Conservation (phyloP, 2,888 invertebrate genomes). For the Mythimna loreyi region DNA sequence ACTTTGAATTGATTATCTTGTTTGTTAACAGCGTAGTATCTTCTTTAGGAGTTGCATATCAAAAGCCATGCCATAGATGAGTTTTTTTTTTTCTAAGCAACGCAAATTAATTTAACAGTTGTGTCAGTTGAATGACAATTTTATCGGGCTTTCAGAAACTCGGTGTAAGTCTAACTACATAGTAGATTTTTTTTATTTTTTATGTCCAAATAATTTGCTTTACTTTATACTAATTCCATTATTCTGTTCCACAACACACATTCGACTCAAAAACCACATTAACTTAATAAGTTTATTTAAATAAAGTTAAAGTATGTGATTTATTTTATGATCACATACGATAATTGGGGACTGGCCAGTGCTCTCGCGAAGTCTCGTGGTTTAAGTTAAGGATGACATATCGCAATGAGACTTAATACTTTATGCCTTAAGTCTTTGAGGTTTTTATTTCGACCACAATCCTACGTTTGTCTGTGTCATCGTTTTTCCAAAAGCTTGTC, state of each 20-base stretch:
- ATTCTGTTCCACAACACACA: conserved; percentile 24
- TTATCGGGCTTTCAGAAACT: too few relatives aligned
- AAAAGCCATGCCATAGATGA: too few relatives aligned
- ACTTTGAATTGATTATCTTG: too few relatives aligned
- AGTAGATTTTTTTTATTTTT: background rate
- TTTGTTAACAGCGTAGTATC: too few relatives aligned
- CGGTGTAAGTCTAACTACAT: too few relatives aligned
- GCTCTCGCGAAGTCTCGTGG: background rate
- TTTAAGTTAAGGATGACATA: conserved; percentile 10
- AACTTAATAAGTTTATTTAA: conserved; percentile 28
- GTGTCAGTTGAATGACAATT: too few relatives aligned
- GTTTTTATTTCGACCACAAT: conserved; percentile 9
- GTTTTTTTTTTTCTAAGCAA: too few relatives aligned
- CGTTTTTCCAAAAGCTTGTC: background rate
- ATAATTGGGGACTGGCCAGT: conserved; percentile 20
- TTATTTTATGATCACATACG: conserved; percentile 19
- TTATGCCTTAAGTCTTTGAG: background rate
- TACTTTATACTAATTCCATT: conserved; percentile 26
- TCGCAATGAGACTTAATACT: background rate
- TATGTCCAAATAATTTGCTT: conserved; percentile 14
- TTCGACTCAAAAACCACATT: conserved; percentile 22
- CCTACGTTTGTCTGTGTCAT: background rate
- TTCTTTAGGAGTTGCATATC: too few relatives aligned
- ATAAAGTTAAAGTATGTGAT: conserved; percentile 33
- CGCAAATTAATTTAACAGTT: too few relatives aligned